Base-by-base conservation (phyloP, 2,888 invertebrate genomes). In the Callyntrura sp. region DNA sequence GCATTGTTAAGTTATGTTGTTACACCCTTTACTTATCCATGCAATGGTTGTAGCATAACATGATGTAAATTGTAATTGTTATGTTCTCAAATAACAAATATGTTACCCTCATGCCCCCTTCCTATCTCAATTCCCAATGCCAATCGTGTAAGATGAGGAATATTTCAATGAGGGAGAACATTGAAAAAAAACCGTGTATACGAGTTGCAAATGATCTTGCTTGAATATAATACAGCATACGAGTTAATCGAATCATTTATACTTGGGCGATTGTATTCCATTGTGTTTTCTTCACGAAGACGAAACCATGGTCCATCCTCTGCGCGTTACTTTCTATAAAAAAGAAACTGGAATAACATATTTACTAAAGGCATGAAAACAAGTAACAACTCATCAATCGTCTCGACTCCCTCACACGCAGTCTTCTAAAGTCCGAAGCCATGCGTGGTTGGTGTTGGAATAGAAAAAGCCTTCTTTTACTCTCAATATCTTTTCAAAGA, bases 401-500 rank as follows among this genome's bases (percentile, higher is more conserved):
- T 62, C 62, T 62, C 17, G 51, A 9, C 51, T 23, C 17, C 4
- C 6, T 1, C 17, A 17, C 17, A 14, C 57, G 4, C 57, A 57
- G 4, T n/a, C 57, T 57, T n/a, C 57, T 57, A 17, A n/a, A 35
- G 35, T 35, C 35, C 35, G 35, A 35, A 35, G 35, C 6, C 14
- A 8, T 65, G 28, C 68, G 43, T 68, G 68, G 35, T 35, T 35
- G 35, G 35, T 35, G 6, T 2, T 35, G 35, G 62, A 62, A 62
- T 9, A 23, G 20, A 57, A 57, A 20, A 23, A 11, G 35, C n/a
- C 55, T 73, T 84, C 25, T 79, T 57, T 51, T 82, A 57, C 14
- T 73, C 48, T 70, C 48, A 48, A 73, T 51, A 76, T 76, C 51
- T 76, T 55, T 76, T 35, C 4, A 65, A 35, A 28, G 85, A 60